These are phyloP conservation scores for Herpetotheres cachinnans DNA, from an alignment of 2,113 vertebrate genomes.

Conservation along the genomic window DNA sequence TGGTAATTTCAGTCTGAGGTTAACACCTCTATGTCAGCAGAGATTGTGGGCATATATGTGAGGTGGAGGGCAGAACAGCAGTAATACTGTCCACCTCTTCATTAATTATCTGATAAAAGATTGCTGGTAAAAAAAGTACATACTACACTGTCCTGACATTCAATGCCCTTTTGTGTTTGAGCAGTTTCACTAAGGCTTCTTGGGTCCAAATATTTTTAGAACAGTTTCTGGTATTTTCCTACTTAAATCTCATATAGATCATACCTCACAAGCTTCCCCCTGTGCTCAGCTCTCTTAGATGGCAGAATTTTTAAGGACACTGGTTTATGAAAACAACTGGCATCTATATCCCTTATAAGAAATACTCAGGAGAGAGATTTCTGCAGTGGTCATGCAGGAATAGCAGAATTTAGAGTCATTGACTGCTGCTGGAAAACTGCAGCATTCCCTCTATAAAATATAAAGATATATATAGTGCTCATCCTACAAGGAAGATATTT, in stretches of 20 bases:
- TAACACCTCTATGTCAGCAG: not conserved
- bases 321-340: not conserved
- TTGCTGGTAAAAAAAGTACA: not conserved
- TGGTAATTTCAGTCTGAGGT: not conserved
- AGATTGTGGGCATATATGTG: not conserved
- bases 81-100: not conserved
- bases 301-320: not conserved
- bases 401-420: not conserved
- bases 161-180: not conserved
- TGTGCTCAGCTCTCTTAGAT: not conserved
- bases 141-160: not conserved
- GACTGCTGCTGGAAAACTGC: not conserved
- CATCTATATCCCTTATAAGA: not conserved
- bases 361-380: not conserved
- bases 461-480: rapidly evolving
- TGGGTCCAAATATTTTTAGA: slow-evolving; percentile 6
- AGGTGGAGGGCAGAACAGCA: not conserved
- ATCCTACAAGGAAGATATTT: rapidly evolving
- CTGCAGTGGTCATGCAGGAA: not conserved
- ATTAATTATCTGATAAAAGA: slow-evolving; percentile 21
- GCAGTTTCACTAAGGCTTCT: not conserved
- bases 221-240: not conserved
- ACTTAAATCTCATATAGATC: not conserved
- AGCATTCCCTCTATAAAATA: not conserved
- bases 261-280: not conserved